A percentile compares a stretch with the other conserved stretches of the same genome.
These are phyloP conservation scores for Bembecia ichneumoniformis DNA, from an alignment of 2,888 invertebrate species.

Conservation along the genomic window DNA sequence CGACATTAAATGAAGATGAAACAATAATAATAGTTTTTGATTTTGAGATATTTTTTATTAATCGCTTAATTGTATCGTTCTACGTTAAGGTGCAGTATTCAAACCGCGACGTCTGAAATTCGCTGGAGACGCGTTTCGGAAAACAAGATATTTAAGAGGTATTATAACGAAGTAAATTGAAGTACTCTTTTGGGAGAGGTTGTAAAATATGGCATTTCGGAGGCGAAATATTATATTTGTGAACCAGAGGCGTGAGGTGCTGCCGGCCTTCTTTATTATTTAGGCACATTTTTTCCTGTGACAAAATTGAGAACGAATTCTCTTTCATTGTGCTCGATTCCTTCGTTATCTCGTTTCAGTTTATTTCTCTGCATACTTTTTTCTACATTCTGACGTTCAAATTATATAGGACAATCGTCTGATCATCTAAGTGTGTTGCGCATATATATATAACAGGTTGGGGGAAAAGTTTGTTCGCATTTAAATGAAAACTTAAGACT, in stretches of 20 bases:
- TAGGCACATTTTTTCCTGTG: background rate
- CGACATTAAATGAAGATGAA: too few relatives aligned
- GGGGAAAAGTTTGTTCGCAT: too few relatives aligned
- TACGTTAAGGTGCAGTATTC: slow-evolving; percentile 20
- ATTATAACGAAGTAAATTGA: slow-evolving; percentile 9
- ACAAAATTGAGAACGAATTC: background rate
- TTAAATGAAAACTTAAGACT: too few relatives aligned
- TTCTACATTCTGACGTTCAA: too few relatives aligned
- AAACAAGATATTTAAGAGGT: slow-evolving; percentile 15
- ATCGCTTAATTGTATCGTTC: slow-evolving; percentile 4
- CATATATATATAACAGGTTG: too few relatives aligned
- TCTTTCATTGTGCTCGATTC: too few relatives aligned
- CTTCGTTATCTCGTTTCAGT: too few relatives aligned
- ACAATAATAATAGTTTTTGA: too few relatives aligned
- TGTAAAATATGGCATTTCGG: slow-evolving; percentile 2
- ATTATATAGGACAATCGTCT: too few relatives aligned
- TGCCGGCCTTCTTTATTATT: background rate
- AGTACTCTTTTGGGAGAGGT: slow-evolving; percentile 8
- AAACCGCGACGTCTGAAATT: slow-evolving; percentile 21
- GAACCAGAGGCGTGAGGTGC: background rate
- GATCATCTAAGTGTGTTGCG: too few relatives aligned
- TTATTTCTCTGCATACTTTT: too few relatives aligned
- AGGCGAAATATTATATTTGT: background rate
- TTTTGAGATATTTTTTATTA: too few relatives aligned
- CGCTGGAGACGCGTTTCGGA: slow-evolving; percentile 18